Evolutionary conservation across 2,888 invertebrate genomes (phyloP), one percentile per base, ranked within the genome.

Genomic region (Trachelus tabidus): DNA sequence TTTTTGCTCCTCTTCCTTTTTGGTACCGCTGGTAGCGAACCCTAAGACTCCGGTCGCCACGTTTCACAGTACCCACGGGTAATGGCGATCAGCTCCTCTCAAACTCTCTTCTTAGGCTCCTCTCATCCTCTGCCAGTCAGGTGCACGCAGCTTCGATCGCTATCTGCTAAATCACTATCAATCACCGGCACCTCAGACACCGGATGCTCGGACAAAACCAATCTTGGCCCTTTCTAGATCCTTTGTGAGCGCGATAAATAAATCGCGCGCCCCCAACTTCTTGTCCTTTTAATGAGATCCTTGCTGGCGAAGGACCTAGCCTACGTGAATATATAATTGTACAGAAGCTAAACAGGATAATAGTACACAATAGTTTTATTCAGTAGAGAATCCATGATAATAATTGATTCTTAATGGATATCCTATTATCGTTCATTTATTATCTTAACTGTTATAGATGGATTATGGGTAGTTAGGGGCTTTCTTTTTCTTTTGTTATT

Each of bases 161-260:
- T 90, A 88, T 89, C 89, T 87, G 86, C 87, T 87, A 87, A 89
- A 89, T 89, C 87, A 86, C 87, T 89, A 89, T 89, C 87, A 87
- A 89, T 90, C 89, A 89, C 85, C 80, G 80, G 80, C 82, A 82
- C 83, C 83, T 79, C 84, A 83, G 83, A 84, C 86, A 83, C 83
- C 84, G 84, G 86, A 86, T 85, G 84, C 84, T 80, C 76, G 75
- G 75, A 68, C 80, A 79, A 81, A 85, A 82, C 84, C 85, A 85
- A 85, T 85, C 83, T 83, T 81, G 56, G 81, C 76, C 81, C 84
- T 71, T 31, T 15, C 12, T 31, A 15, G 84, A 85, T 83, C 80
- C 80, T 85, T 83, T 84, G 75, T 80, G 80, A 77, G 76, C 81
- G 83, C 84, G 85, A 87, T 88, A 88, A 88, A 88, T 88, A 87